These are phyloP conservation scores for Anas platyrhynchos DNA, from an alignment of 2,113 vertebrate species.

Conservation along the genomic window DNA sequence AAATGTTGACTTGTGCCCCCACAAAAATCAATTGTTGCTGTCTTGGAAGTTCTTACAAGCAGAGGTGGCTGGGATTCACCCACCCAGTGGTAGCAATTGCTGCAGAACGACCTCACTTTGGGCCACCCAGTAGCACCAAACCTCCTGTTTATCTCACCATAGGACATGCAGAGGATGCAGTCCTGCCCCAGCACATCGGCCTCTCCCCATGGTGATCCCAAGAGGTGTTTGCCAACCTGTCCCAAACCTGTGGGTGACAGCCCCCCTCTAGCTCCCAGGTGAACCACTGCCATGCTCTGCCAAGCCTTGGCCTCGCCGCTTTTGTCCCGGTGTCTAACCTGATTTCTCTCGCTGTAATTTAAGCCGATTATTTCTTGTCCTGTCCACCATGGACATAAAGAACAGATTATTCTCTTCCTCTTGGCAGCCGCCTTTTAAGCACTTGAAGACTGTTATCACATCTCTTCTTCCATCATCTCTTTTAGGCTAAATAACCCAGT, in stretches of 20 bases:
- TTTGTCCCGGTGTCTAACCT: slow-evolving; percentile 53
- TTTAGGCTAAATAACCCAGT: slow-evolving; percentile 72
- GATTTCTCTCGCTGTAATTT: slow-evolving; percentile 65
- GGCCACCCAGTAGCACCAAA: not conserved
- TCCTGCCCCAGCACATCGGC: not conserved
- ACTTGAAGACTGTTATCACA: slow-evolving; percentile 66
- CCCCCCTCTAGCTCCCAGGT: not conserved
- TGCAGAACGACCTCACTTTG: not conserved
- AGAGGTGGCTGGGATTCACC: not conserved
- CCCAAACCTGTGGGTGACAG: not conserved
- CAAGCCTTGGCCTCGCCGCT: not conserved
- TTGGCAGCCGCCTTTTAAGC: slow-evolving; percentile 64
- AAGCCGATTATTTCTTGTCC: slow-evolving; percentile 70
- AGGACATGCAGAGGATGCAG: not conserved
- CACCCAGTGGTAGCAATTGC: not conserved
- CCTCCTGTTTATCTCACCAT: fast-evolving
- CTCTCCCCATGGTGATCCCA: not conserved
- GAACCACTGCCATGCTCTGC: not conserved
- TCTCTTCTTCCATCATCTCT: slow-evolving; percentile 70
- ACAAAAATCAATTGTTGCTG: not conserved
- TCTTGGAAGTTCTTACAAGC: not conserved
- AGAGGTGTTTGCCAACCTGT: not conserved
- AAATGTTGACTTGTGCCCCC: not conserved
- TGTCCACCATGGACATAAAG: slow-evolving; percentile 54
- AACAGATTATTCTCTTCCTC: slow-evolving; percentile 66